Evolutionary conservation across 2,888 invertebrate species (phyloP), one percentile per base, ranked within the genome.

Genomic region (Melieria crassipennis): DNA sequence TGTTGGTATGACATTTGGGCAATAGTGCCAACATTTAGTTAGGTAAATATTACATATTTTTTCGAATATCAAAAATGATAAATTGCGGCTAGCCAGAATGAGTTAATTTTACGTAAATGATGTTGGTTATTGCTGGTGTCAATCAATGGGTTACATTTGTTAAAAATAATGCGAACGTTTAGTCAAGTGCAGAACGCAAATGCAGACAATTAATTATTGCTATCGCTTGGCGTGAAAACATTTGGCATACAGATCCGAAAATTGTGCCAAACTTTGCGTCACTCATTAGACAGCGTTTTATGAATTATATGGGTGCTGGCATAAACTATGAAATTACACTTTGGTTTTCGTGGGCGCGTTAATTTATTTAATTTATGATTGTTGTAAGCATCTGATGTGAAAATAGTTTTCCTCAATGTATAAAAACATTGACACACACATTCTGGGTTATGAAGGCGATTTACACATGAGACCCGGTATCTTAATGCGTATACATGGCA

Each of bases 1-100:
- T 87, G 73, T 55, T 55, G 16, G 16, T 55, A 11, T 16, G 55
- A 55, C 55, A 11, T 55, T 30, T 57, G 0, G 11, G 6, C 1
- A 4, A 7, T 3, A 5, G 43, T 16, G 43, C 7, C 42, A 5
- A 50, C 4, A 11, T 48, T 16, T 63, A 46, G 7, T 5, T 60
- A 11, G 1, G 7, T 13, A 55, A 11, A 13, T 55, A 43, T 13
- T 65, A 7, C 42, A 43, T 64, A n/a, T 52, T 43, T 42, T 50
- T 60, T 60, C 43, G 11, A 9, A 64, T 10, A 9, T 45, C 43
- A 10, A 4, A 11, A 10, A 43, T 5, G 6, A 10, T 4, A 58
- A 58, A 58, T 30, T 30, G 16, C 43, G 43, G 7, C 4, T n/a
- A n/a, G 58, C 58, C 11, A 43, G n/a, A 56, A 58, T 10, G 42